phyloP scores from a whole-genome alignment of 2,797 vertebrate species.

The Pteropus rufus region DNA sequence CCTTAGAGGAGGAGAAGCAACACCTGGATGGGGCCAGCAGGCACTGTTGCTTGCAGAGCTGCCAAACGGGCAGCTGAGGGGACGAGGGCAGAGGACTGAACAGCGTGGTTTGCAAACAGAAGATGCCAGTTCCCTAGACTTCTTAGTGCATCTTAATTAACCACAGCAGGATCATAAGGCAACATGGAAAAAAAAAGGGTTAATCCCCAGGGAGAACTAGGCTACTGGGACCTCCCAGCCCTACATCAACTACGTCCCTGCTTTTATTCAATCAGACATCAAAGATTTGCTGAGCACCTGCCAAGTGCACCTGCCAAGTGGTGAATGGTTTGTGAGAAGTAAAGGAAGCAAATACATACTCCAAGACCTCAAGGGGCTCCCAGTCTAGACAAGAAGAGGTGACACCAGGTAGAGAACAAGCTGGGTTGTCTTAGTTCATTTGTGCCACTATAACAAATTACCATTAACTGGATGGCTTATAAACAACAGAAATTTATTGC shows the following conservation, averaged over 20 bases:
- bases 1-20: slow-evolving; percentile 33
- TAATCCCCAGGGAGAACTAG: not conserved
- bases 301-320: not conserved
- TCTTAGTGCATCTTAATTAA: slow-evolving; percentile 44
- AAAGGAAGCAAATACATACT: not conserved
- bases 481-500: not conserved
- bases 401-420: not conserved
- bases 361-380: not conserved
- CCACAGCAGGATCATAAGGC: not conserved
- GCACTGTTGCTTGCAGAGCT: not conserved
- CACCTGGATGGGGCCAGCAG: slow-evolving; percentile 37
- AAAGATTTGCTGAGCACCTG: not conserved
- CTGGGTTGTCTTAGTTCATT: not conserved
- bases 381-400: not conserved
- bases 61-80: not conserved
- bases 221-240: not conserved
- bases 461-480: not conserved
- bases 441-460: not conserved
- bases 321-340: not conserved
- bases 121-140: not conserved
- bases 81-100: not conserved
- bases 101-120: not conserved
- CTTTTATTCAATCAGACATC: not conserved
- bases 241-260: not conserved
- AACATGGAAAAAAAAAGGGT: not conserved